Conservation (phyloP, 2,888 invertebrate species). For the Drosophila mettleri region DNA sequence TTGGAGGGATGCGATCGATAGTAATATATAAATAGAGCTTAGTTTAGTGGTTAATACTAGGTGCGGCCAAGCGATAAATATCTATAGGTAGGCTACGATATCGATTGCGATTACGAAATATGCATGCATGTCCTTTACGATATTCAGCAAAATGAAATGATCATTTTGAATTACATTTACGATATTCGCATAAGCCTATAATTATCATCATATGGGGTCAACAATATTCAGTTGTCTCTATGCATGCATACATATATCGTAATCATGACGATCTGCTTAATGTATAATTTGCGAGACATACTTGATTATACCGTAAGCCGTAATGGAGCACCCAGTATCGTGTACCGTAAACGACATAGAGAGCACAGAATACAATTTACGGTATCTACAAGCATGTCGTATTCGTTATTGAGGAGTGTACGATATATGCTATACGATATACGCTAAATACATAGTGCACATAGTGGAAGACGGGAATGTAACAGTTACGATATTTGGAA, state of each 20-base stretch:
- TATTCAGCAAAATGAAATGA: constrained; percentile 15
- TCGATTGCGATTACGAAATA: constrained; percentile 32
- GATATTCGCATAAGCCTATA: neutral
- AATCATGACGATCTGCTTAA: neutral
- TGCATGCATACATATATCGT: constrained; percentile 2
- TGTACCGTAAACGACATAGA: constrained; percentile 18
- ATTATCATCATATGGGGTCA: too few species aligned
- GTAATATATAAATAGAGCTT: neutral
- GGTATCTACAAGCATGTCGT: constrained; percentile 4
- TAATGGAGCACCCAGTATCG: neutral
- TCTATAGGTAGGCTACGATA: constrained; percentile 41
- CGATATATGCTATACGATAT: constrained; percentile 14
- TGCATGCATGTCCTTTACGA: constrained; percentile 7
- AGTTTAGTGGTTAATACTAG: constrained; percentile 58
- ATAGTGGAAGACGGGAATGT: constrained; percentile 25
- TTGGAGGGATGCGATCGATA: constrained; percentile 4
- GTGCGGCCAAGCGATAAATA: constrained; percentile 56
- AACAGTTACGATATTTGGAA: constrained; percentile 53
- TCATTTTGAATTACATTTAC: constrained; percentile 2
- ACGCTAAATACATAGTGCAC: constrained; percentile 3
- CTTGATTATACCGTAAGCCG: constrained; percentile 1
- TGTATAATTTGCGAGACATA: constrained; percentile 10
- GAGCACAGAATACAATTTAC: neutral
- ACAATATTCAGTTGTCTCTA: neutral
- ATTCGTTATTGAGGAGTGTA: constrained; percentile 26